phyloP scores from a whole-genome alignment of 1,140 invertebrate species.

The Trichonephila clavipes region DNA sequence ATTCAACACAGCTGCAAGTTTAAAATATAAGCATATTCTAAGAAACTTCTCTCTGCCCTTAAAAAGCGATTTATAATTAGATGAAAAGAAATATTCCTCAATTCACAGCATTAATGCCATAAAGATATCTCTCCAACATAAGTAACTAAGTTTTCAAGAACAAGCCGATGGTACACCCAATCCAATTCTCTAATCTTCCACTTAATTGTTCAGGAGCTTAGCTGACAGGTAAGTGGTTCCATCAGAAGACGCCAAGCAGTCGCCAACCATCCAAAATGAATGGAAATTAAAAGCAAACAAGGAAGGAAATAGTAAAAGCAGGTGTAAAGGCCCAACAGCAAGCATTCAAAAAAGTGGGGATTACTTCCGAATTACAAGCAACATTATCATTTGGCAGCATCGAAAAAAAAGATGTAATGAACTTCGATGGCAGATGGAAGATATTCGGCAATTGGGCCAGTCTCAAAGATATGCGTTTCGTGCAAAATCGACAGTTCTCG shows the following conservation, averaged over 20 bases:
- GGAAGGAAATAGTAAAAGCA: not conserved
- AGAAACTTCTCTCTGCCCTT: no score
- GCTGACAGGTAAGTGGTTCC: not conserved
- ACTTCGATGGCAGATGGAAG: not conserved
- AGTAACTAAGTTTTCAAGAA: not conserved
- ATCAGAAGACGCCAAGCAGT: not conserved
- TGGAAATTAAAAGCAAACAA: constrained; percentile 27
- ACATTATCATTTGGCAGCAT: not conserved
- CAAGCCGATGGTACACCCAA: no score
- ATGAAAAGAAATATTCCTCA: no score
- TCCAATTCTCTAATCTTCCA: no score
- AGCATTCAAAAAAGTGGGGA: not conserved
- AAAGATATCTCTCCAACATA: not conserved
- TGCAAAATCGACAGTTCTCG: not conserved
- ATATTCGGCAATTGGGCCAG: not conserved
- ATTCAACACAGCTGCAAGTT: no score
- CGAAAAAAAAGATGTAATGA: not conserved
- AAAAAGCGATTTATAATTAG: no score
- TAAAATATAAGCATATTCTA: no score
- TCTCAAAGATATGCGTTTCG: not conserved
- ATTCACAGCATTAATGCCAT: not conserved
- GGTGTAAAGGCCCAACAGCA: constrained; percentile 1
- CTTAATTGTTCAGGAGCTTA: not conserved
- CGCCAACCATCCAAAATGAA: not conserved
- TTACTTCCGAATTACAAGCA: constrained; percentile 26